A percentile compares a stretch with the other conserved stretches of the same genome.
These are phyloP conservation scores for Orthosia gracilis DNA, from an alignment of 2,888 invertebrate genomes.

Conservation along the genomic window DNA sequence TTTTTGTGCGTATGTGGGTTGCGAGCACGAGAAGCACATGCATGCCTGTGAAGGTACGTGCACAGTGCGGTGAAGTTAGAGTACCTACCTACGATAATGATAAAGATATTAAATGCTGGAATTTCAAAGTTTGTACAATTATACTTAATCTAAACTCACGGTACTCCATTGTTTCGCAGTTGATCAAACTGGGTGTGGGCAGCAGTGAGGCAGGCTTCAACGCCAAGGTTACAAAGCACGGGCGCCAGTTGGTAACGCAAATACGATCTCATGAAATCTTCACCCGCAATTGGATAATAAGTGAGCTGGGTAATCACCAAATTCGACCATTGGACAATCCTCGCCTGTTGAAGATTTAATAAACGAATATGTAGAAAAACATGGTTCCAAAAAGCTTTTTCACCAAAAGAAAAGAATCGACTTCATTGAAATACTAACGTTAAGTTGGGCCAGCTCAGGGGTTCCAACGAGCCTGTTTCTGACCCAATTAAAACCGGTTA, in stretches of 20 bases:
- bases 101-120: too few species aligned
- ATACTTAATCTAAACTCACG: slow-evolving; percentile 69
- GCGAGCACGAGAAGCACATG: not conserved
- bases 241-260: slow-evolving; percentile 84
- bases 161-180: slow-evolving; percentile 59
- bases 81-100: too few species aligned
- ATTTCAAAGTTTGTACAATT: not conserved
- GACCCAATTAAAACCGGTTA: slow-evolving; percentile 90
- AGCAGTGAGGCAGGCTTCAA: slow-evolving; percentile 70
- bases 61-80: too few species aligned
- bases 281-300: slow-evolving; percentile 72
- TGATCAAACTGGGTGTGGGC: slow-evolving; percentile 75
- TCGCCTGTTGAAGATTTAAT: slow-evolving; percentile 64
- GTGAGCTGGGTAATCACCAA: slow-evolving; percentile 74
- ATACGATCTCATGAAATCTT: slow-evolving; percentile 83
- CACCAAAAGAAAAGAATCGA: too few species aligned
- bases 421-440: slow-evolving; percentile 70
- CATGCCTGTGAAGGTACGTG: too few species aligned
- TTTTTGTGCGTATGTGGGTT: not conserved
- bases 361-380: not conserved
- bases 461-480: slow-evolving; percentile 80
- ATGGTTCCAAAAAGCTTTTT: not conserved
- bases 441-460: slow-evolving; percentile 64
- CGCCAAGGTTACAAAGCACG: slow-evolving; percentile 77
- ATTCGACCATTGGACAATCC: slow-evolving; percentile 76